Evolutionary conservation across 2,888 invertebrate genomes (phyloP), one percentile per base, ranked within the genome.

Genomic region (Archips crataeganus): DNA sequence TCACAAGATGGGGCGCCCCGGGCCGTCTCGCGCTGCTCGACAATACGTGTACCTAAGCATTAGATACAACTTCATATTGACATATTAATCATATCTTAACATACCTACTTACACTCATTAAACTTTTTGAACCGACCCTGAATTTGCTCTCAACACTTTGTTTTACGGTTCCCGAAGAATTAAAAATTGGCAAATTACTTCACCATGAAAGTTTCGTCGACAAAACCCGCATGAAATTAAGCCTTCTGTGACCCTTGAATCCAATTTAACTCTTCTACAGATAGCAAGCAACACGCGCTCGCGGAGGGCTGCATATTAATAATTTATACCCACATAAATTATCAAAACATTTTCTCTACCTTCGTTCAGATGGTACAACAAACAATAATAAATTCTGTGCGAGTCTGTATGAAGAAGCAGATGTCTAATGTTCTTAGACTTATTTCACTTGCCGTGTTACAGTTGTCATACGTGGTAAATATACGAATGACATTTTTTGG

Each of bases 201-300:
- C 81, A 80, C 72, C 84, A 83, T 84, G 84, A 84, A 85, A 82
- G 84, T 78, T 79, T 79, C 82, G 79, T 84, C 82, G 79, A 85
- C 83, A 84, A 82, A 81, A 85, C 88, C 90, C 87, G 86, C 87
- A 87, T 91, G 87, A 88, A 87, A 87, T 88, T 87, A 89, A 86
- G 86, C 86, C 86, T 84, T 81, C 70, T 75, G 81, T 81, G 86
- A 86, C 88, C 90, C 87, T 87, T 85, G 84, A 86, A 90, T 86
- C 87, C 83, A 90, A 91, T 92, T 92, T 90, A 88, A 90, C 88
- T 90, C 86, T 84, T 85, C 81, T 83, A 78, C 85, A 85, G 87
- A 87, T 87, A 87, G 80, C 82, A 81, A 61, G 59, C n/a, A 63
- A 80, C 78, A 62, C 78, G 81, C 78, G 75, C 75, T 77, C 79